Conservation (phyloP, 1,140 invertebrate genomes). For the Heliconius melpomene region DNA sequence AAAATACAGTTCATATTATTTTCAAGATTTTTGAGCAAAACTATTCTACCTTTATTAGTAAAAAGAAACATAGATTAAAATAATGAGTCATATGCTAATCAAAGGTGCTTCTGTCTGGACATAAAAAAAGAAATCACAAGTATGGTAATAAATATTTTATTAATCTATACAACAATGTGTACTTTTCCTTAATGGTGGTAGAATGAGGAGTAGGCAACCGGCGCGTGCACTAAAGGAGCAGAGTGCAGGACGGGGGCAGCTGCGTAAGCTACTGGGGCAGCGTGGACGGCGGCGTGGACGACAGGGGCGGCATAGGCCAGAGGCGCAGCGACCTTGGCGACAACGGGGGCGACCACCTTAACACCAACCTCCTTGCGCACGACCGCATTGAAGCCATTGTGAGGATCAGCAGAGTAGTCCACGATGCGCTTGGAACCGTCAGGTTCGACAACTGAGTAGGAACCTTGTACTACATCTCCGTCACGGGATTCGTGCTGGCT, state of each 20-base stretch:
- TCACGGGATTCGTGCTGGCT: slow-evolving; percentile 84
- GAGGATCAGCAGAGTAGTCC: slow-evolving; percentile 83
- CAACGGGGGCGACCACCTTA: slow-evolving; percentile 28
- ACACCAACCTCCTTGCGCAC: slow-evolving; percentile 66
- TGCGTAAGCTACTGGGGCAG: slow-evolving; percentile 23
- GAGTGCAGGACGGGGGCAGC: no score
- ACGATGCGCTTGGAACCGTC: slow-evolving; percentile 85
- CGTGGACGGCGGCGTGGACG: slow-evolving; percentile 39
- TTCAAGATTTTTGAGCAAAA: no score
- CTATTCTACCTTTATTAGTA: no score
- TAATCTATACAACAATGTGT: no score
- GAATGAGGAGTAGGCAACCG: slow-evolving; percentile 61
- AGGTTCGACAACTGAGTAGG: slow-evolving; percentile 84
- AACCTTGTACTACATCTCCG: slow-evolving; percentile 83
- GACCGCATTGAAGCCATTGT: slow-evolving; percentile 81
- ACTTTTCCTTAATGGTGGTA: slow-evolving; percentile 50
- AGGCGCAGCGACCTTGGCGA: slow-evolving; percentile 26
- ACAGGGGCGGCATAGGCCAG: slow-evolving; percentile 31
- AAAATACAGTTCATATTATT: no score
- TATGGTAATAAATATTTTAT: no score
- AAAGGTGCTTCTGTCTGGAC: no score
- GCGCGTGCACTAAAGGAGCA: slow-evolving; percentile 28
- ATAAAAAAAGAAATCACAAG: no score
- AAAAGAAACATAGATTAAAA: no score
- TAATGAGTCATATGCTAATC: no score